These are phyloP conservation scores for Drosophila bipectinata DNA, from an alignment of 1,140 invertebrate species.

Conservation along the genomic window DNA sequence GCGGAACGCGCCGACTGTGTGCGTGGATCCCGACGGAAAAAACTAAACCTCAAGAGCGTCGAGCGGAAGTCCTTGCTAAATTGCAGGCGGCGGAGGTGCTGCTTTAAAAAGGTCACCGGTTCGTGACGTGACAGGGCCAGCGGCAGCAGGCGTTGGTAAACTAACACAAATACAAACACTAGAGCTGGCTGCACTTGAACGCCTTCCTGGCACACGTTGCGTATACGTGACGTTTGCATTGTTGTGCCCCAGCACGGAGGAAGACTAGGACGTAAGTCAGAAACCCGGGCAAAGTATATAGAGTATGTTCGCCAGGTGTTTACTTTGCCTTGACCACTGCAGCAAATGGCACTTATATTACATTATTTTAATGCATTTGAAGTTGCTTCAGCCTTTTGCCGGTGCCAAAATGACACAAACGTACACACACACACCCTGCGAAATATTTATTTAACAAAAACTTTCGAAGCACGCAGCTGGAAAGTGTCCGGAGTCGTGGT, in stretches of 20 bases:
- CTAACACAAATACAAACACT: constrained; percentile 11
- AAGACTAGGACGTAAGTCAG: constrained; percentile 9
- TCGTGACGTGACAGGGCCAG: constrained; percentile 32
- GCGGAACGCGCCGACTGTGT: background rate
- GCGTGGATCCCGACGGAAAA: constrained; percentile 20
- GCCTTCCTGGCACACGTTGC: constrained; percentile 47
- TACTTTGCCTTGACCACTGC: constrained; percentile 42
- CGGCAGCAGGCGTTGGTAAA: constrained; percentile 17
- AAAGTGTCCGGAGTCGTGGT: constrained; percentile 29
- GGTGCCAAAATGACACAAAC: constrained; percentile 16
- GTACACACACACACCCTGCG: background rate
- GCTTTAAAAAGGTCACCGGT: constrained; percentile 61
- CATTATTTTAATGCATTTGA: constrained; percentile 66
- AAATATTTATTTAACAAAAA: constrained; percentile 62
- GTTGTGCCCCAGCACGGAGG: constrained; percentile 22
- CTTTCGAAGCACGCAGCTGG: constrained; percentile 55
- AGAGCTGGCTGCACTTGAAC: constrained; percentile 39
- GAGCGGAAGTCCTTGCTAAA: constrained; percentile 52
- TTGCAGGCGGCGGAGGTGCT: constrained; percentile 30
- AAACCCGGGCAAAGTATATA: constrained; percentile 1
- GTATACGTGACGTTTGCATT: constrained; percentile 61
- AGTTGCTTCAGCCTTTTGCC: constrained; percentile 54
- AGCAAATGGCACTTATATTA: constrained; percentile 49
- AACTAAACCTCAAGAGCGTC: constrained; percentile 2
- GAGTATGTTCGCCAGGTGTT: constrained; percentile 20